phyloP scores from a whole-genome alignment of 2,113 vertebrate genomes.

The Cyphomyrus discorhynchus region DNA sequence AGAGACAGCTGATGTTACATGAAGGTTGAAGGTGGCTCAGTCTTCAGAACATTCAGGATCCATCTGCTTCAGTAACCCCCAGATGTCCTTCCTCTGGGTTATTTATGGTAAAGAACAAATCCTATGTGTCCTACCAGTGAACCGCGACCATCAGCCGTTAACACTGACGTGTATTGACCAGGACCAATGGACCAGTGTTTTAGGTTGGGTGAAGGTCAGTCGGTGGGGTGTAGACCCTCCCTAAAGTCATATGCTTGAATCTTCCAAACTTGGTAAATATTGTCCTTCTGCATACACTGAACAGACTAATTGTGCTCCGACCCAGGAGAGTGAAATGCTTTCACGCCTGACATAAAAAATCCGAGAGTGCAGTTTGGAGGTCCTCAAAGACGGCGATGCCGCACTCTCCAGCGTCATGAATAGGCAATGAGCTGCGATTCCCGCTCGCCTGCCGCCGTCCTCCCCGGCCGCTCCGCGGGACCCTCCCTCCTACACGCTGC shows the following conservation, averaged over 20 bases:
- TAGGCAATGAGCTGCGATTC: slow-evolving; percentile 6
- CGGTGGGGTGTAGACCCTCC: background rate
- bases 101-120: background rate
- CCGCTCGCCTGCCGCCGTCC: background rate
- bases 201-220: background rate
- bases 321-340: background rate
- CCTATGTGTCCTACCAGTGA: background rate
- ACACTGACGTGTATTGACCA: background rate
- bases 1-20: background rate
- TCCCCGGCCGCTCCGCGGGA: background rate
- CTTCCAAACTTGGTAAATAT: background rate
- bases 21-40: background rate
- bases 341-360: background rate
- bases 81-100: background rate
- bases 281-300: background rate
- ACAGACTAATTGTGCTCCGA: background rate
- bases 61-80: background rate
- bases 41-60: background rate
- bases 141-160: background rate
- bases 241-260: background rate
- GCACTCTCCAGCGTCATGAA: background rate
- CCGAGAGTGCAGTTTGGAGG: background rate
- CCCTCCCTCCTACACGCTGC: background rate
- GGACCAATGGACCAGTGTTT: background rate
- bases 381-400: background rate